Conservation (phyloP, 2,797 vertebrate genomes). For the Coregonus ussuriensis region DNA sequence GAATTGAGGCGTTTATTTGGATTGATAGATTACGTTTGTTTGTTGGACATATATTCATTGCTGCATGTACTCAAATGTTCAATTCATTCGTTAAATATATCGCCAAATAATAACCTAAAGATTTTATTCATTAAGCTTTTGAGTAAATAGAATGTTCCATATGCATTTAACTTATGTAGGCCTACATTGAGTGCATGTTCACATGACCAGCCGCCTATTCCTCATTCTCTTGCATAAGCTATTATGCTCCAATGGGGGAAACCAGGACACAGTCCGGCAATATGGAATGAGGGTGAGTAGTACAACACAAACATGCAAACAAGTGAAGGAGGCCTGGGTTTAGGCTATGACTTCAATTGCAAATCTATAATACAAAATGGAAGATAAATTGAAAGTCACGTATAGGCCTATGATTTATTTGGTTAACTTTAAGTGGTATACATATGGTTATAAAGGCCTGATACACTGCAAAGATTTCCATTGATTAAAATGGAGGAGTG, state of each 20-base stretch:
- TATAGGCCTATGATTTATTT: not conserved
- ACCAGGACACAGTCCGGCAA: constrained; percentile 72
- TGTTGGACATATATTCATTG: not conserved
- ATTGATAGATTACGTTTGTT: not conserved
- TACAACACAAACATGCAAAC: constrained; percentile 49
- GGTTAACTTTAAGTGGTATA: no score
- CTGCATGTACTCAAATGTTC: not conserved
- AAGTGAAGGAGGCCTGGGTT: not conserved
- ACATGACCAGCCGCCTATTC: constrained; percentile 13
- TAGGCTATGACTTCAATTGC: not conserved
- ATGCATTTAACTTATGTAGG: not conserved
- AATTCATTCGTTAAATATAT: not conserved
- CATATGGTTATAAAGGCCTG: not conserved
- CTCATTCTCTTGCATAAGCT: not conserved
- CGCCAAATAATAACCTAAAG: not conserved
- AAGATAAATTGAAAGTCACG: not conserved
- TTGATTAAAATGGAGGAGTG: not conserved
- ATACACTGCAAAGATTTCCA: not conserved
- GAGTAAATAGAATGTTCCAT: not conserved
- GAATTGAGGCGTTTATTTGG: no score
- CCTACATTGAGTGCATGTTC: constrained; percentile 48
- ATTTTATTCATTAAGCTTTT: not conserved
- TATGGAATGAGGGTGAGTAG: constrained; percentile 68
- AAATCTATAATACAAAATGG: not conserved
- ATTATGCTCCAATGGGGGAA: constrained; percentile 26